Evolutionary conservation across 2,888 invertebrate species (phyloP), one percentile per base, ranked within the genome.

Genomic region (Agrochola litura): DNA sequence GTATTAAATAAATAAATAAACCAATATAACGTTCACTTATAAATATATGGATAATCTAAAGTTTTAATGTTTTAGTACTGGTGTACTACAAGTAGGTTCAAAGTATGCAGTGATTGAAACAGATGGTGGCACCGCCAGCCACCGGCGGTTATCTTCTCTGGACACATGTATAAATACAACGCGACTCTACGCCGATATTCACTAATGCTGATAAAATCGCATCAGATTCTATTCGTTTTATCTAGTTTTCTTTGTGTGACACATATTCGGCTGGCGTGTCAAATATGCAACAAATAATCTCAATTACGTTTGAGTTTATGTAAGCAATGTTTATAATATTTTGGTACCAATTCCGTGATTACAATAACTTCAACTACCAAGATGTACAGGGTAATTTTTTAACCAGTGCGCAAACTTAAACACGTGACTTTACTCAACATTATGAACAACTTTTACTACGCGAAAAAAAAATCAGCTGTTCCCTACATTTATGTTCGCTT

Each of bases 61-160:
- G 65, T 69, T 71, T 68, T 37, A 64, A 76, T 73, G 60, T 74
- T 60, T 72, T 56, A 61, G 63, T 69, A 63, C 16, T 65, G 46
- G 19, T 54, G 10, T 60, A 61, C 22, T 67, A 58, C 22, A 78
- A 68, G 54, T 75, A 74, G 70, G 77, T 84, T 89, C 85, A 79
- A 81, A 85, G 91, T 89, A 89, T 91, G 80, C 87, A 84, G 88
- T 87, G 86, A 85, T 83, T 76, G 69, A 85, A 89, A 86, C 94
- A 95, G 94, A 94, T 90, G 91, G 90, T 92, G 94, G 94, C 87
- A 91, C 91, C 88, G 89, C 95, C 95, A 94, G 94, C 93, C 94
- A 92, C 95, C 91, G 94, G 86, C 88, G 87, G 89, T 92, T 94
- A 94, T 93, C 93, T 77, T 73, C 49, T 75, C 58, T 73, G 77